Base-by-base conservation (phyloP, 1,140 invertebrate genomes). In the Eurosta solidaginis region DNA sequence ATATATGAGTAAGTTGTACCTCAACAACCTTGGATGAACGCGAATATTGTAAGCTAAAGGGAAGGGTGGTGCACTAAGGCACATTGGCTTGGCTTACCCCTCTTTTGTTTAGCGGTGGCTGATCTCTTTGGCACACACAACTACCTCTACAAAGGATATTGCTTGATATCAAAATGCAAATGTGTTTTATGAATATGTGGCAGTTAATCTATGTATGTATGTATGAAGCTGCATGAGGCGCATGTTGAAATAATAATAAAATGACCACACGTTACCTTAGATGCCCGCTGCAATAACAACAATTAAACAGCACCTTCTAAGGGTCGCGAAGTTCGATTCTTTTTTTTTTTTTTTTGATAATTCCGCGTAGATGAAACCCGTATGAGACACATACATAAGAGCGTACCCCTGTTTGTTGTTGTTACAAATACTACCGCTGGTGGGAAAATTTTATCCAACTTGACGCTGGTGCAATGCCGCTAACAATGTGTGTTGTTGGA, bases 401-500 rank as follows among this genome's bases (percentile, higher is more conserved):
- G 33, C 14, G 17, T 27, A 73, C 68, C 42, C 10, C 44, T 27
- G 17, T 74, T 49, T 68, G 44, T 29, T 74, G 63, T 50, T 52
- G 63, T 45, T 49, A 59, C 27, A 29, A 42, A 33, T 49, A 42
- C 33, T 80, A 78, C 80, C 77, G 85, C 85, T 85, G 85, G 85
- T 86, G 85, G 85, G 85, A 86, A 86, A 86, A 86, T 86, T 86
- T 79, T 86, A 86, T 86, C 83, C 85, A 86, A 85, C 85, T 86
- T 85, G 82, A 84, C 83, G 83, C 83, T 83, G 84, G 81, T 82
- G 73, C 73, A 45, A 29, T 47, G 44, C 1, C 17, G 44, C 25
- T 44, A 12, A 29, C 12, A 74, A 1, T 17, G 12, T 74, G 44
- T 68, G 59, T 68, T 68, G 59, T 40, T 42, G 33, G 59, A 25